Evolutionary conservation across 2,888 invertebrate genomes (phyloP).

Genomic region (Philaethria dido): DNA sequence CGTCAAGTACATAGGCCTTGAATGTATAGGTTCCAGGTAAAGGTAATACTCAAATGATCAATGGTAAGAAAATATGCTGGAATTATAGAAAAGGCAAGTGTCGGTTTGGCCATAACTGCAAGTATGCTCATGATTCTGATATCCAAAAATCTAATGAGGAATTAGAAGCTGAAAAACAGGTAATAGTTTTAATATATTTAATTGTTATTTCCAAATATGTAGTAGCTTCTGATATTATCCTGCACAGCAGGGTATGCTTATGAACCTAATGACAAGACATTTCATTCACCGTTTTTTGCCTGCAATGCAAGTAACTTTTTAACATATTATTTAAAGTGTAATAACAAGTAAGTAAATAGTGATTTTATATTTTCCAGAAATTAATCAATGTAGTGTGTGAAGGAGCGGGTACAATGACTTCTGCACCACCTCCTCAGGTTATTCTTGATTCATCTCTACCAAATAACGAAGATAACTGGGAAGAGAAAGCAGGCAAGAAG

Average conservation of each 20-base stretch:
- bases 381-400: conserved; percentile 73
- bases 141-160: conserved; percentile 86
- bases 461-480: conserved; percentile 76
- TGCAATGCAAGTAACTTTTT: no score
- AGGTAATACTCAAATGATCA: conserved; percentile 90
- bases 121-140: conserved; percentile 95
- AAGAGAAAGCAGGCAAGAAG: conserved; percentile 82
- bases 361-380: conserved; percentile 55
- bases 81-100: conserved; percentile 96
- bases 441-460: conserved; percentile 54
- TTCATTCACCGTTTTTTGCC: no score
- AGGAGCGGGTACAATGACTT: conserved; percentile 67
- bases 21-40: conserved; percentile 86
- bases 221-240: no score
- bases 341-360: no score
- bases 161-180: conserved; percentile 82
- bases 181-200: conserved; percentile 42
- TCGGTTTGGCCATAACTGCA: conserved; percentile 95
- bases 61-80: conserved; percentile 96
- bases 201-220: conserved; percentile 7
- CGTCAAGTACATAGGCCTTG: conserved; percentile 83
- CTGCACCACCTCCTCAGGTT: conserved; percentile 62
- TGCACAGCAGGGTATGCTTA: no score
- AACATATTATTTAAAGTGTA: no score
- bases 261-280: no score